Conservation (phyloP, 2,888 invertebrate species). For the Caradrina clavipalpis region DNA sequence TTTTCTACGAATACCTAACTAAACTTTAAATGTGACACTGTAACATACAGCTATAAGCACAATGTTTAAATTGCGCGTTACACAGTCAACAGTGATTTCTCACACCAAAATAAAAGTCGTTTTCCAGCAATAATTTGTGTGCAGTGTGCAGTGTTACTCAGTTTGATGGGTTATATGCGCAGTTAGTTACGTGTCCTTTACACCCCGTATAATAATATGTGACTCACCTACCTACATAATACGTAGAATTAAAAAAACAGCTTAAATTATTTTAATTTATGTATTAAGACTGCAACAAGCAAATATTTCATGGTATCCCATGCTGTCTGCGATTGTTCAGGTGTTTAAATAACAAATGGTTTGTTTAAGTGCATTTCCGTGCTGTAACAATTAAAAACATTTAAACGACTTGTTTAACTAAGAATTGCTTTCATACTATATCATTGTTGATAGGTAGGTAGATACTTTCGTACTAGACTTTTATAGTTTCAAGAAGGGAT, state of each 20-base stretch:
- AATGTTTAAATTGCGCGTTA: too few species aligned
- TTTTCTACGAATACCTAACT: too few species aligned
- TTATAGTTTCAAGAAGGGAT: background rate
- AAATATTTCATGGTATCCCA: conserved; percentile 1
- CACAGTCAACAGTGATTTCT: too few species aligned
- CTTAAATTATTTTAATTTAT: background rate
- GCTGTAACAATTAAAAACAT: conserved; percentile 15
- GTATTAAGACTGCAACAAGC: conserved; percentile 1
- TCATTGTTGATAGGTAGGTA: background rate
- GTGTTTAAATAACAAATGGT: conserved; percentile 30
- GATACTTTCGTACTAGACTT: background rate
- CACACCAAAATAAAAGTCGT: too few species aligned
- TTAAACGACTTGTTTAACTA: conserved; percentile 20
- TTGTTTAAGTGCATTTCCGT: conserved; percentile 38
- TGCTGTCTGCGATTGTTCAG: conserved; percentile 23
- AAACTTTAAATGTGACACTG: too few species aligned
- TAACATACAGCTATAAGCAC: too few species aligned
- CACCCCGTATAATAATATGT: too few species aligned
- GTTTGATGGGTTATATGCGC: too few species aligned
- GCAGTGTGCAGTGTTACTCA: too few species aligned
- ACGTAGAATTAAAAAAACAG: background rate
- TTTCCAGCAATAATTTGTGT: too few species aligned
- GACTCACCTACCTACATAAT: too few species aligned
- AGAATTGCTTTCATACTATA: conserved; percentile 20
- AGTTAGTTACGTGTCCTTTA: too few species aligned